phyloP scores from a whole-genome alignment of 2,113 vertebrate genomes.

The Connochaetes taurinus region DNA sequence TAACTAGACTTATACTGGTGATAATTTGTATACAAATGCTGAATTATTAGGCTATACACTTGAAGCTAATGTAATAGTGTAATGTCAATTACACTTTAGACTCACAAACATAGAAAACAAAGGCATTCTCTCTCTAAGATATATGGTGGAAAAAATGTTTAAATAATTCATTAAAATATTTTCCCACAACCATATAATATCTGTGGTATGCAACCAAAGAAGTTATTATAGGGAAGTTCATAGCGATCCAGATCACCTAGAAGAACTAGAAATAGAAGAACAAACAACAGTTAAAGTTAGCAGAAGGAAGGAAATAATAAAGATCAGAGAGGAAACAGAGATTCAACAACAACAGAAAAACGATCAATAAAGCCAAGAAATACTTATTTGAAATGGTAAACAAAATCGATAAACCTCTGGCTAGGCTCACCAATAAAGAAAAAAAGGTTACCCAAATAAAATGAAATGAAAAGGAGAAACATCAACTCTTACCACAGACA shows the following conservation, averaged over 20 bases:
- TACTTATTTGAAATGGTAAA: background rate
- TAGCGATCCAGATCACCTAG: rapidly evolving
- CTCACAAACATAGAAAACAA: background rate
- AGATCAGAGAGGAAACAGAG: background rate
- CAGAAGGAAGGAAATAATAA: background rate
- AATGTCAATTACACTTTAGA: background rate
- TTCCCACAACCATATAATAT: background rate
- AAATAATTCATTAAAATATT: background rate
- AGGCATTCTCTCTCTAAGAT: background rate
- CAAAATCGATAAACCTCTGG: background rate
- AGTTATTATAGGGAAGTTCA: background rate
- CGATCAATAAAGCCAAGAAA: background rate
- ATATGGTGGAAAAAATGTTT: background rate
- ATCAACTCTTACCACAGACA: background rate
- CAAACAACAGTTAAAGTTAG: background rate
- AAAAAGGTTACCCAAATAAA: background rate
- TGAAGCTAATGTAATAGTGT: background rate
- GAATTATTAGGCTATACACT: background rate
- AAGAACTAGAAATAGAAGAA: background rate
- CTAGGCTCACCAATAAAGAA: background rate
- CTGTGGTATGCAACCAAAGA: background rate
- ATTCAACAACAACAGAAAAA: background rate
- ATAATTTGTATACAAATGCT: background rate
- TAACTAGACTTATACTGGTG: background rate
- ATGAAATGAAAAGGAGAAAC: background rate